Evolutionary conservation across 1,140 invertebrate species (phyloP), one percentile per base, ranked within the genome.

Genomic region (Nylanderia fulva): DNA sequence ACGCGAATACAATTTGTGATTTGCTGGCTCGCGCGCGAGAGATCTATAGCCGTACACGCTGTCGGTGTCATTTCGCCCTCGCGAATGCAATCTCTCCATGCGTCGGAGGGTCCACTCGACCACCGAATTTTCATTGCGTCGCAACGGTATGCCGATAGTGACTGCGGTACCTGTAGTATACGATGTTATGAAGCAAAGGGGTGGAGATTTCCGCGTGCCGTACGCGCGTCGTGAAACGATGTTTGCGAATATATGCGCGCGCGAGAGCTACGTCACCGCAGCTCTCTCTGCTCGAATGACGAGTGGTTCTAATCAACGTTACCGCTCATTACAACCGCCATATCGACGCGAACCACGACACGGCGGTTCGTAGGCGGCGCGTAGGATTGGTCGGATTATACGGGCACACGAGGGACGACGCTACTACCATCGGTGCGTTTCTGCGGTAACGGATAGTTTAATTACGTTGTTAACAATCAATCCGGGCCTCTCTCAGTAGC

Each of bases 271-370:
- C 79, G 79, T 84, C 60, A 74, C 63, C 68, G 64, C 63, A 61
- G 64, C 84, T 58, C 84, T 58, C 84, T 58, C 86, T 58, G 74
- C 82, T 74, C 86, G 88, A 92, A 92, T 91, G 92, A 92, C 88
- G 86, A 92, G 92, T 91, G 71, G 90, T 84, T 92, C 89, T 92
- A 93, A 93, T 93, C 90, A 93, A 89, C 85, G 85, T 86, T 83
- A 77, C 79, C 77, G 85, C 87, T 91, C 86, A 86, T 89, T 87
- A 85, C 86, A 71, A 29, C 84, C 45, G 74, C 42, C 75, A 54
- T 66, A 42, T 48, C 13, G 85, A 45, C 68, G 64, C 9, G 88
- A 82, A 71, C 76, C 86, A 60, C 66, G 87, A 60, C 77, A 54
- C 52, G 86, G 61, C 42, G 74, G 82, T 21, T 80, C 56, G 60